Evolutionary conservation across 2,888 invertebrate genomes (phyloP).

Genomic region (Scaptomyza flava): DNA sequence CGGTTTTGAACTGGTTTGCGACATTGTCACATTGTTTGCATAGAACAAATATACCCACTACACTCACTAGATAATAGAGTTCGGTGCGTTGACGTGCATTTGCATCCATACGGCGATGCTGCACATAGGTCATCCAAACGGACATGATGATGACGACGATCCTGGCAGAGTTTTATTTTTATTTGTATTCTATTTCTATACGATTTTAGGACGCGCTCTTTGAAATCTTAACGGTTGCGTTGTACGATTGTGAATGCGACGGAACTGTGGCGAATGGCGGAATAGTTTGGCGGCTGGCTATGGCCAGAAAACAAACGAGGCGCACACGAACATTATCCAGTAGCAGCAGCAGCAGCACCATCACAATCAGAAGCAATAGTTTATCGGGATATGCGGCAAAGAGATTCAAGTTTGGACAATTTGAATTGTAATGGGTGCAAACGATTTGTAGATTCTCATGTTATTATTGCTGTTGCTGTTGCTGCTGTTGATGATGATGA

Average conservation of each 20-base stretch:
- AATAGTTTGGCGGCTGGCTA: neutral
- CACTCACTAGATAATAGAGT: constrained; percentile 84
- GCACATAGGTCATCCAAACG: constrained; percentile 87
- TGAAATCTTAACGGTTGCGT: constrained; percentile 13
- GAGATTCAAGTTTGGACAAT: constrained; percentile 30
- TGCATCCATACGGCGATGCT: constrained; percentile 81
- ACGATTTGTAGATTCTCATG: constrained; percentile 51
- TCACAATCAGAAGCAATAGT: neutral
- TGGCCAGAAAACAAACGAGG: constrained; percentile 29
- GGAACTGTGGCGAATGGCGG: neutral
- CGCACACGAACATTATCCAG: constrained; percentile 54
- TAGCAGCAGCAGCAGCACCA: neutral
- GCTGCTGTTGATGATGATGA: neutral
- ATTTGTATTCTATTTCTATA: too few species aligned
- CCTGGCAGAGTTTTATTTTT: neutral
- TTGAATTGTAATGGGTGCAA: constrained; percentile 56
- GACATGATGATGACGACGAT: constrained; percentile 84
- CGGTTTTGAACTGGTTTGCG: neutral
- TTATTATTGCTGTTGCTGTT: constrained; percentile 1
- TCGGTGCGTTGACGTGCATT: constrained; percentile 81
- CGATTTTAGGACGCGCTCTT: constrained; percentile 3
- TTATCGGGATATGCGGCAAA: constrained; percentile 16
- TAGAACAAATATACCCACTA: neutral
- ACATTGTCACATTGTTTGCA: neutral
- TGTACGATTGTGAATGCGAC: constrained; percentile 26